Base-by-base conservation (phyloP, 2,113 vertebrate genomes). In the Nannospalax galili region DNA sequence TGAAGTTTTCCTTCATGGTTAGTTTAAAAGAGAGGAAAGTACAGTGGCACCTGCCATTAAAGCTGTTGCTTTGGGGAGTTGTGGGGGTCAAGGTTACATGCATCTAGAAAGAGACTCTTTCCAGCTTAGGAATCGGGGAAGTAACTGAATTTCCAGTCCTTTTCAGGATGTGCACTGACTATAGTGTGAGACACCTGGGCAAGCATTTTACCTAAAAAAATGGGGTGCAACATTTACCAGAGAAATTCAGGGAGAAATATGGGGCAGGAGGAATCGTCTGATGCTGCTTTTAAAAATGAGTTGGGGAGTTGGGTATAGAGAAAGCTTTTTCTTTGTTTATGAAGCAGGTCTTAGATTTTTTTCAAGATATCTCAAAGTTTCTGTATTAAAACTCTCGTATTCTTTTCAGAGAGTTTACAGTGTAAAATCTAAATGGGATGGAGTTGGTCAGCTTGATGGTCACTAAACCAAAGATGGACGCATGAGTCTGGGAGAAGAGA, bases 121-220 rank as follows among this genome's bases (percentile, higher is more conserved):
- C 9, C 0, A 8, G 32, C 69, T 60, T 84, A 80, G 0, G 0
- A 22, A 45, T 88, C 52, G 24, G 45, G 88, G 70, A 74, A 95
- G 62, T 28, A 93, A 94, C 28, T 94, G 35, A 88, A 10, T 45
- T 84, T 19, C 0, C 26, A 45, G 30, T 84, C 62, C 81, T 40
- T 42, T 58, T 28, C 65, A 92, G 95, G 32, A 67, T 0, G 9
- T 8, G 5, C 70, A 91, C 70, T 90, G 69, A 91, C 62, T 93
- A 40, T 58, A 91, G 56, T 24, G 12, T 65, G 58, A 85, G 48
- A 42, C 22, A 40, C 1, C 30, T 78, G 62, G 96, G 42, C 58
- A 97, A 94, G 16, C 0, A 88, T 20, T 75, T 12, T 84, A 62
- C 42, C 78, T 92, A 5, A 87, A 77, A 58, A 91, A 80, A 37